Percentiles rank a stretch among this genome's conserved stretches.
Evolutionary conservation across 2,888 invertebrate species (phyloP).

Genomic region (Belgica antarctica): DNA sequence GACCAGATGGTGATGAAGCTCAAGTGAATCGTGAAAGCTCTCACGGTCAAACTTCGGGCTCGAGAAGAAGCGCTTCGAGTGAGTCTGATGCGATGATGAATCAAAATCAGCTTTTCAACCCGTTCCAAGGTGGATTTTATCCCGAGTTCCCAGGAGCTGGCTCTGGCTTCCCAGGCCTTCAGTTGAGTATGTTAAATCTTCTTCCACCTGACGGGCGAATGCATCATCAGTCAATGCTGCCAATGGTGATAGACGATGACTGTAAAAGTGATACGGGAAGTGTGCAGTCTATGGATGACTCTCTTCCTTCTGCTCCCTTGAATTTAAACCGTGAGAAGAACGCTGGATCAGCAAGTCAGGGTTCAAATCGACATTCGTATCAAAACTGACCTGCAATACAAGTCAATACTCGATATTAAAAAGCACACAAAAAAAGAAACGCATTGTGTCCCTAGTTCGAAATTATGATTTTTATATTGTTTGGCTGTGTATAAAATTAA

Average conservation of each 20-base stretch:
- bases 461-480: not conserved
- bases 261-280: constrained; percentile 64
- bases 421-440: not conserved
- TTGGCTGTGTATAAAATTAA: constrained; percentile 1
- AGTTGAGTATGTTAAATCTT: constrained; percentile 80
- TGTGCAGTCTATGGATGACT: constrained; percentile 63
- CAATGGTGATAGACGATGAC: constrained; percentile 63
- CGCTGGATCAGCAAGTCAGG: not conserved
- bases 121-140: constrained; percentile 77
- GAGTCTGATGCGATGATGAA: constrained; percentile 65
- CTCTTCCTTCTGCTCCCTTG: constrained; percentile 57
- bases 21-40: not conserved
- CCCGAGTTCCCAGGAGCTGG: constrained; percentile 68
- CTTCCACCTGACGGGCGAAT: constrained; percentile 66
- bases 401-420: constrained; percentile 37
- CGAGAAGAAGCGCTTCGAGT: constrained; percentile 63
- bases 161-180: constrained; percentile 70
- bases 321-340: constrained; percentile 58
- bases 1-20: constrained; percentile 46
- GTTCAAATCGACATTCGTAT: constrained; percentile 13
- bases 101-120: constrained; percentile 69
- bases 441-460: not conserved
- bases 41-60: constrained; percentile 45
- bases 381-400: constrained; percentile 39
- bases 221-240: constrained; percentile 60